Conservation (phyloP, 2,797 vertebrate genomes). For the Aviceda cuculoides region DNA sequence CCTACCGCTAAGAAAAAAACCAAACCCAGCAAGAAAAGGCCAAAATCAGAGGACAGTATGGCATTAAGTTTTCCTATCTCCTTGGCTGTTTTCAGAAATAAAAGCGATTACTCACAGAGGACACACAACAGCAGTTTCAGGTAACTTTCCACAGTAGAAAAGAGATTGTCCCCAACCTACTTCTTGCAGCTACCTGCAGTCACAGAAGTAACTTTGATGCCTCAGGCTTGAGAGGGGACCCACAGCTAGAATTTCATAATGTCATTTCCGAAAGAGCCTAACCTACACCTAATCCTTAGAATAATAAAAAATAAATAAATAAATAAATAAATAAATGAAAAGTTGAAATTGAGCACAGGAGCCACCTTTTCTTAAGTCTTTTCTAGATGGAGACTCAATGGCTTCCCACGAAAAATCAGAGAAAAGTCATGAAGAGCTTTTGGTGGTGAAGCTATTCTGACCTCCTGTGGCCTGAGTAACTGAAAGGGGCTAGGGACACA, state of each 20-base stretch:
- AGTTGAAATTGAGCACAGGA: background rate
- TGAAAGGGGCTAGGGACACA: background rate
- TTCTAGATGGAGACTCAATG: background rate
- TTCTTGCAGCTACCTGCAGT: background rate
- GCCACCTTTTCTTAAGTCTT: background rate
- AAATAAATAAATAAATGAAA: too few relatives aligned
- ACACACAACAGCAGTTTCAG: background rate
- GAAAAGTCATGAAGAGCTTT: background rate
- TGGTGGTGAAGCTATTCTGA: background rate
- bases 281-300: background rate
- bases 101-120: background rate
- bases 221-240: background rate
- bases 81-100: background rate
- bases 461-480: background rate
- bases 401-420: background rate
- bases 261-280: background rate
- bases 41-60: rapidly evolving
- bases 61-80: background rate
- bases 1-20: background rate
- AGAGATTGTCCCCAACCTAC: background rate
- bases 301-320: background rate
- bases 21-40: background rate
- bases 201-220: background rate
- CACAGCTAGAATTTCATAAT: background rate
- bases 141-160: background rate